Evolutionary conservation across 2,797 vertebrate species (phyloP), one percentile per base, ranked within the genome.

Genomic region (Acrossocheilus fasciatus): DNA sequence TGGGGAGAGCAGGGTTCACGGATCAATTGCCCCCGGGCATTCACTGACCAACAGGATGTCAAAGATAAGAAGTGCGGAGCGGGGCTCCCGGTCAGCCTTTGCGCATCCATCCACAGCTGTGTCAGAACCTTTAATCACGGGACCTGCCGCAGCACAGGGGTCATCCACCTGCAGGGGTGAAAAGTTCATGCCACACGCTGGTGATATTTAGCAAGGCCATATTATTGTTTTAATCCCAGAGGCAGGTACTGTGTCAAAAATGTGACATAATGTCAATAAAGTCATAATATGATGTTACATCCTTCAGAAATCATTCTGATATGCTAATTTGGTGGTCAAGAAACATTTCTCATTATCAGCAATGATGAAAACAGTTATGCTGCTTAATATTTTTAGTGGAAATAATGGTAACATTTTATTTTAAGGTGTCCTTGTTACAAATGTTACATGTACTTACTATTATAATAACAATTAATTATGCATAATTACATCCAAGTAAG

Each of bases 81-180:
- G 85, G 84, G 86, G 86, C 87, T 91, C 91, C 88, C 87, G 88
- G 78, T 92, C 81, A 80, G 89, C 92, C 93, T 92, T 90, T 91
- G 92, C 90, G 91, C 92, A 93, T 93, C 88, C 92, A 91, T 92
- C 93, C 90, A 89, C 91, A 77, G 86, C 90, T 83, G 88, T 88
- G 87, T 83, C 86, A 91, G 93, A 93, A 91, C 92, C 93, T 94
- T 94, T 92, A 93, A 94, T 93, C 94, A 92, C 90, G 92, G 89
- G 89, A 91, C 86, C 92, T 94, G 93, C 92, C 91, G 92, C 91
- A 92, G 86, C 90, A 93, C 93, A 86, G 87, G 91, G 93, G 93
- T 94, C 92, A 94, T 11, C 47, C 87, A 89, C 78, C 91, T 92
- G 12, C 88, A 81, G 89, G 80, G 89, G 84, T 66, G 79, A 81